Conservation (phyloP, 2,888 invertebrate genomes). For the Cataglyphis rosenhaueri region DNA sequence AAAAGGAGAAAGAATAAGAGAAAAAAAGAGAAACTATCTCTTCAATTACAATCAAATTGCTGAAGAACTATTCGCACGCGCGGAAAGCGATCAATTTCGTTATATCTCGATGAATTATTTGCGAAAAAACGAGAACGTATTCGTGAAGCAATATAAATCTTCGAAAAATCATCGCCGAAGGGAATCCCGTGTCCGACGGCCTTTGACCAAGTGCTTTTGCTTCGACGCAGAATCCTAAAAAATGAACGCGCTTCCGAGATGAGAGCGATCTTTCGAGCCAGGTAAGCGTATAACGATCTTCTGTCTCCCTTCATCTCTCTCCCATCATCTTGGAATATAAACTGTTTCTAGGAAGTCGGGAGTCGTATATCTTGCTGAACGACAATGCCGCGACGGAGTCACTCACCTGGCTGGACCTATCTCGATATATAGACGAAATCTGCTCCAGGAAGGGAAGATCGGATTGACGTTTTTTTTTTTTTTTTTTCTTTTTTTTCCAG, state of each 20-base stretch:
- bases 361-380: constrained; percentile 84
- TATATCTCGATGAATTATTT: constrained; percentile 33
- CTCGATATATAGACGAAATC: constrained; percentile 75
- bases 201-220: constrained; percentile 77
- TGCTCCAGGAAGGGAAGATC: constrained; percentile 49
- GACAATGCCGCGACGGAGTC: constrained; percentile 81
- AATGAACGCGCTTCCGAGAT: constrained; percentile 76
- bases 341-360: constrained; percentile 83
- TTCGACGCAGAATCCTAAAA: constrained; percentile 76
- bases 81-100: constrained; percentile 5
- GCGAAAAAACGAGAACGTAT: neutral
- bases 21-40: constrained; percentile 4
- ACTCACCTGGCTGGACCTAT: constrained; percentile 71
- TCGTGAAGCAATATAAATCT: constrained; percentile 55
- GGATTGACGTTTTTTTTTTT: constrained; percentile 40
- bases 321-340: constrained; percentile 81
- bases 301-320: constrained; percentile 44
- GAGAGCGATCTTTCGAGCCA: constrained; percentile 68
- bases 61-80: neutral
- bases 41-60: constrained; percentile 25
- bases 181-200: constrained; percentile 52
- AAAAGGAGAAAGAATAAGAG: neutral
- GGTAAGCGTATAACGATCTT: constrained; percentile 78
- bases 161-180: constrained; percentile 61
- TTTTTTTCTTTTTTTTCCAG: neutral